phyloP scores from a whole-genome alignment of 2,113 vertebrate species.

The Synchiropus splendidus region DNA sequence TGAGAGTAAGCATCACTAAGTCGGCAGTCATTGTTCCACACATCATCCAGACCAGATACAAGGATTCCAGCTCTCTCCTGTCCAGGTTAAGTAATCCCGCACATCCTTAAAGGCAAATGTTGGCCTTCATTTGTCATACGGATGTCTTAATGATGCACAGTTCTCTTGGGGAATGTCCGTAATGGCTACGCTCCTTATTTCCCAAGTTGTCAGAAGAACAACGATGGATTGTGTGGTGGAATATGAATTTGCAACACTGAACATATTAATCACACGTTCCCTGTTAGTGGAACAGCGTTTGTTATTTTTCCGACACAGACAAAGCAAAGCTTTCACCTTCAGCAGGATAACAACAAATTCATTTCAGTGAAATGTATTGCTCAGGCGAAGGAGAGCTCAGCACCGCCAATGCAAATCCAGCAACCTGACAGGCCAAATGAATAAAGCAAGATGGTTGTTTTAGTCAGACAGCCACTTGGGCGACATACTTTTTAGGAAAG shows the following conservation, averaged over 20 bases:
- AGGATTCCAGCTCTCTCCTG: too few relatives aligned
- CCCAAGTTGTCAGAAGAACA: slow-evolving; percentile 34
- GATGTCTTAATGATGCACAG: too few relatives aligned
- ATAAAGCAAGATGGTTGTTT: too few relatives aligned
- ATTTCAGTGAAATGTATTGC: slow-evolving; percentile 18
- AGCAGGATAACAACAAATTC: slow-evolving; percentile 20
- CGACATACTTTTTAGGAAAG: too few relatives aligned
- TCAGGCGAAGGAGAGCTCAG: slow-evolving; percentile 9
- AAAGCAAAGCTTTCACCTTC: slow-evolving; percentile 29
- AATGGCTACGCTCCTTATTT: neutral
- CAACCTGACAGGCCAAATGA: slow-evolving; percentile 17
- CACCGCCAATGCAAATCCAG: slow-evolving; percentile 23
- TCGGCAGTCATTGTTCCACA: too few relatives aligned
- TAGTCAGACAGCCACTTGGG: too few relatives aligned
- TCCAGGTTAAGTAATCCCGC: too few relatives aligned
- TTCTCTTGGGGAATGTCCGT: too few relatives aligned
- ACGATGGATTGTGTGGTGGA: slow-evolving; percentile 47
- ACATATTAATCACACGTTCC: slow-evolving; percentile 39
- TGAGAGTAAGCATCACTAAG: too few relatives aligned
- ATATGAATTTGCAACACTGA: slow-evolving; percentile 27
- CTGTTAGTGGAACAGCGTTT: slow-evolving; percentile 22
- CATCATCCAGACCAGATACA: too few relatives aligned
- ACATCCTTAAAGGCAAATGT: too few relatives aligned
- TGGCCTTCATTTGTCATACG: too few relatives aligned
- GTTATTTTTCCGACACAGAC: slow-evolving; percentile 14